Evolutionary conservation across 1,140 invertebrate species (phyloP).

Genomic region (Spodoptera litura): DNA sequence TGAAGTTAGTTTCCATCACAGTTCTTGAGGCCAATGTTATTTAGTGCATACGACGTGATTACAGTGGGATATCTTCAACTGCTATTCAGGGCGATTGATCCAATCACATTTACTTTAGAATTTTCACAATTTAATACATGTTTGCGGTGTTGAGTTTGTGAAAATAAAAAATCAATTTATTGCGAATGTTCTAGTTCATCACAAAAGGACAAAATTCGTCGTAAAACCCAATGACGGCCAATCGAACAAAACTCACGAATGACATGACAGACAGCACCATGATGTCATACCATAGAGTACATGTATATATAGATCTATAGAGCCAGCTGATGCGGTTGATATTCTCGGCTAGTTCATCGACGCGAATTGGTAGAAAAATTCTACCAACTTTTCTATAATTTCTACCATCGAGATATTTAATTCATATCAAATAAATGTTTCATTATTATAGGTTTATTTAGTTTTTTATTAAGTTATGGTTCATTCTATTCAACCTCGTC

Average conservation of each 20-base stretch:
- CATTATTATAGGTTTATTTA: no score
- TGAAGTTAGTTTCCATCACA: conserved; percentile 81
- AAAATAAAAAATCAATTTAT: conserved; percentile 48
- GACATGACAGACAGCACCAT: conserved; percentile 54
- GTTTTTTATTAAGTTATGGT: no score
- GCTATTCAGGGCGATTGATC: conserved; percentile 42
- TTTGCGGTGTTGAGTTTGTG: conserved; percentile 27
- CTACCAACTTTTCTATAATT: neutral
- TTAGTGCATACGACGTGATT: conserved; percentile 47
- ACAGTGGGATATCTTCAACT: conserved; percentile 38
- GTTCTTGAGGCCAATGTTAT: conserved; percentile 65
- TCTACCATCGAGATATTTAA: no score
- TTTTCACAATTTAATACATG: conserved; percentile 44
- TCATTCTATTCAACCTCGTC: no score
- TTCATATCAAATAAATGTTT: no score
- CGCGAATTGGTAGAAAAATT: neutral
- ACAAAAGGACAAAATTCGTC: conserved; percentile 58
- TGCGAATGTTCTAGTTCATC: conserved; percentile 57
- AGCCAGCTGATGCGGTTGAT: conserved; percentile 22
- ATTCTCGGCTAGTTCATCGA: neutral
- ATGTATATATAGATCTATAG: conserved; percentile 23
- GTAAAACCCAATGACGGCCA: conserved; percentile 59
- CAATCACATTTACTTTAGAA: conserved; percentile 11
- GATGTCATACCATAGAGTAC: conserved; percentile 52
- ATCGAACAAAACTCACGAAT: conserved; percentile 55